Evolutionary conservation across 2,888 invertebrate species (phyloP).

Genomic region (Ectemnius lituratus): DNA sequence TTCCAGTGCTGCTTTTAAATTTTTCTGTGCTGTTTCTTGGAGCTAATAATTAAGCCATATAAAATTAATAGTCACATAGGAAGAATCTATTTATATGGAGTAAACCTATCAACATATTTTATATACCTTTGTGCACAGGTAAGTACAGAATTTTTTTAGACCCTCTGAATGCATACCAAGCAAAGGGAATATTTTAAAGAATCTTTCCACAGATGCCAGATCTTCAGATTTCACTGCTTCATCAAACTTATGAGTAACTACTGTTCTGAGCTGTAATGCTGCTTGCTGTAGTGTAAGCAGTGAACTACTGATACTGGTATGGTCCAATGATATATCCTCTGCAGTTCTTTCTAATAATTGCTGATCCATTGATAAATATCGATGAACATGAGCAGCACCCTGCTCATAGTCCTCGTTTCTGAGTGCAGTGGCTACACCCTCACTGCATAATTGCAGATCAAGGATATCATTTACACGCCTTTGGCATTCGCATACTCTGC

Average conservation of each 20-base stretch:
- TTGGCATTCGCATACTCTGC: conserved; percentile 95
- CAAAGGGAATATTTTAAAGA: conserved; percentile 98
- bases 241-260: conserved; percentile 90
- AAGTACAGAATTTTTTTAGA: conserved; percentile 90
- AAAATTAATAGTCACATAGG: neutral
- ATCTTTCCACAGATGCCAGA: conserved; percentile 92
- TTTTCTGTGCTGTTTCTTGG: conserved; percentile 85
- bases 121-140: conserved; percentile 88
- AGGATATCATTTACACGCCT: conserved; percentile 95
- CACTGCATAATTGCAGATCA: conserved; percentile 96
- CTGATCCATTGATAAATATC: conserved; percentile 96
- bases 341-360: conserved; percentile 87
- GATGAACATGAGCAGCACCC: conserved; percentile 96
- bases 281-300: conserved; percentile 87
- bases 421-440: conserved; percentile 97
- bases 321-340: conserved; percentile 85
- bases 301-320: conserved; percentile 85
- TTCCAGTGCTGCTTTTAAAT: conserved; percentile 84
- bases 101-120: neutral
- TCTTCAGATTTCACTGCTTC: conserved; percentile 94
- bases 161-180: conserved; percentile 95
- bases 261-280: conserved; percentile 84
- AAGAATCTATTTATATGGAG: neutral
- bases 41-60: conserved; percentile 74
- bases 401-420: conserved; percentile 97